A percentile compares a stretch with the other conserved stretches of the same genome.
Evolutionary conservation across 2,888 invertebrate species (phyloP).

Genomic region (Spisula subtruncata): DNA sequence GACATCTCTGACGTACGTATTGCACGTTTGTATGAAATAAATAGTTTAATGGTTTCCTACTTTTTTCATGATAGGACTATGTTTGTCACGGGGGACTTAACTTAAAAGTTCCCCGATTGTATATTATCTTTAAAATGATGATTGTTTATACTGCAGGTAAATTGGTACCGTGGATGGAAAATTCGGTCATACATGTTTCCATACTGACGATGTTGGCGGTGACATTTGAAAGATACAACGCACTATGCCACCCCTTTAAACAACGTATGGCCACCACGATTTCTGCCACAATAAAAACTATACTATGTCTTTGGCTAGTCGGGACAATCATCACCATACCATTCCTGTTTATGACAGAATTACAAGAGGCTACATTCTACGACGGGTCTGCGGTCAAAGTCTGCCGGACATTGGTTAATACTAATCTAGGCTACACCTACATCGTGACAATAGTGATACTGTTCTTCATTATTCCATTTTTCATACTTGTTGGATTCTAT

Average conservation of each 20-base stretch:
- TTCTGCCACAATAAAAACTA: constrained; percentile 84
- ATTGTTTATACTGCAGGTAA: constrained; percentile 92
- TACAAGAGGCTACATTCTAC: constrained; percentile 92
- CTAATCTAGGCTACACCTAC: constrained; percentile 93
- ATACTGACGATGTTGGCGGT: constrained; percentile 97
- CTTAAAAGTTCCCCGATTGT: too few species aligned
- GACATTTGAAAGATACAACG: constrained; percentile 96
- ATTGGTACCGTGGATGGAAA: constrained; percentile 96
- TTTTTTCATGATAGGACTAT: too few species aligned
- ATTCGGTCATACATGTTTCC: constrained; percentile 96
- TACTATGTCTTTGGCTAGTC: constrained; percentile 85
- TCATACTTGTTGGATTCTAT: constrained; percentile 94
- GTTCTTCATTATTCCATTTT: constrained; percentile 95
- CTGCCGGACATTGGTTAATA: constrained; percentile 94
- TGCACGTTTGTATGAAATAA: too few species aligned
- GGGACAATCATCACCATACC: constrained; percentile 89
- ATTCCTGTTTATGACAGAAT: constrained; percentile 93
- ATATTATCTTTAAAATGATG: too few species aligned
- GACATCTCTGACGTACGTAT: too few species aligned
- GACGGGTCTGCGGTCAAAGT: constrained; percentile 92
- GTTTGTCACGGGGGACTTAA: too few species aligned
- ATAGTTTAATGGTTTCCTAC: too few species aligned
- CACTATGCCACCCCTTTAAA: constrained; percentile 95
- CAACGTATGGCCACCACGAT: constrained; percentile 89
- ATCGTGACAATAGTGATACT: constrained; percentile 93